A percentile compares a stretch with the other conserved stretches of the same genome.
phyloP scores from a whole-genome alignment of 2,113 vertebrate species.

The Pseudolaguvia tuberculata region DNA sequence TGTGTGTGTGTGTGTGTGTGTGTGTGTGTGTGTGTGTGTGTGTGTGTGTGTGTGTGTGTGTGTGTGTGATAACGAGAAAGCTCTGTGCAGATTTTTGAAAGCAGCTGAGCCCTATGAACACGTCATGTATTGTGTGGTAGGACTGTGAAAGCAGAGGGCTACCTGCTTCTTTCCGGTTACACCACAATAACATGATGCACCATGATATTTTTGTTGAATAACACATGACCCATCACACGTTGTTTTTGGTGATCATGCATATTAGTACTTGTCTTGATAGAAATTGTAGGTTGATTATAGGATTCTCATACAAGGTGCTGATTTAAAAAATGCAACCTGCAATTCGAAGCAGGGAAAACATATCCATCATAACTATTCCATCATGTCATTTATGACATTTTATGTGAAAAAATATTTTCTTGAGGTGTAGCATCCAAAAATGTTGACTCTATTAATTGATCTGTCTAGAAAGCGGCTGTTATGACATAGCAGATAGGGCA shows the following conservation, averaged over 20 bases:
- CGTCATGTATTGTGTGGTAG: slow-evolving; percentile 6
- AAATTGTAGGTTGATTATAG: background rate
- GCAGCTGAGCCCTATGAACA: slow-evolving; percentile 34
- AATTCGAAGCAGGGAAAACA: background rate
- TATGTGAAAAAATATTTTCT: background rate
- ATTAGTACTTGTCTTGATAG: background rate
- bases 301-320: background rate
- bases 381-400: background rate
- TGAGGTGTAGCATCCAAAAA: slow-evolving; percentile 5
- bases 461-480: slow-evolving; percentile 30
- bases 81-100: slow-evolving; percentile 26
- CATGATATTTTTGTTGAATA: background rate
- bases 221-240: background rate
- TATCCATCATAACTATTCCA: background rate
- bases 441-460: slow-evolving; percentile 37
- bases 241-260: background rate
- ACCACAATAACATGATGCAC: background rate
- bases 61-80: slow-evolving; percentile 12
- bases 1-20: slow-evolving; percentile 14
- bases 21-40: too few species aligned
- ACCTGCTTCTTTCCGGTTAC: background rate
- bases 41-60: too few species aligned
- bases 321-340: background rate
- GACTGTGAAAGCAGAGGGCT: background rate
- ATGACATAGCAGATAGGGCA: slow-evolving; percentile 40